Evolutionary conservation across 2,113 vertebrate genomes (phyloP).

Genomic region (Anarrhichthys ocellatus): DNA sequence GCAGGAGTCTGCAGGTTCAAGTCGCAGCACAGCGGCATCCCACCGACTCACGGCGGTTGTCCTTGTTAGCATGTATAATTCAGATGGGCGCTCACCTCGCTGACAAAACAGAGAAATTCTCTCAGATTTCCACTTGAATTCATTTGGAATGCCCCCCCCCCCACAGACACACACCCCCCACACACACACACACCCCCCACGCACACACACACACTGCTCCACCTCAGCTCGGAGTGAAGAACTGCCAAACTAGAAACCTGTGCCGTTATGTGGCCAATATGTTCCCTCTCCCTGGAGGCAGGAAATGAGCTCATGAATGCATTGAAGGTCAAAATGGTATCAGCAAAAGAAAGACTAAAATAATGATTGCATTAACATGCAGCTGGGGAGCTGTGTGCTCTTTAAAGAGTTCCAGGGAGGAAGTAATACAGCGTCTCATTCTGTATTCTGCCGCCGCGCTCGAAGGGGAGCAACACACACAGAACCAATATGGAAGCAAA

Average conservation of each 20-base stretch:
- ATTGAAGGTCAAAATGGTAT: slow-evolving; percentile 75
- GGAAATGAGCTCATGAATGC: slow-evolving; percentile 53
- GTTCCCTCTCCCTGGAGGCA: slow-evolving; percentile 48
- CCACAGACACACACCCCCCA: neutral
- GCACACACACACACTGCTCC: neutral
- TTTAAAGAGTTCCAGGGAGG: slow-evolving; percentile 68
- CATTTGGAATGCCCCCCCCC: slow-evolving; percentile 32
- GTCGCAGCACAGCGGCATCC: slow-evolving; percentile 39
- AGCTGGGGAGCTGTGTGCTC: slow-evolving; percentile 63
- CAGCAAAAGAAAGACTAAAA: slow-evolving; percentile 68
- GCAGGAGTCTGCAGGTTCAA: neutral
- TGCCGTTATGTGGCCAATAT: slow-evolving; percentile 47
- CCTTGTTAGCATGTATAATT: slow-evolving; percentile 69
- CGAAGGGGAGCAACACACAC: slow-evolving; percentile 15
- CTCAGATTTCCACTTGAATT: slow-evolving; percentile 51
- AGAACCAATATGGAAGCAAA: slow-evolving; percentile 50
- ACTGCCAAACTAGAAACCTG: slow-evolving; percentile 33
- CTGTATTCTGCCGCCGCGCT: slow-evolving; percentile 39
- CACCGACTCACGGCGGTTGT: slow-evolving; percentile 4
- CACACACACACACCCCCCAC: too few species aligned
- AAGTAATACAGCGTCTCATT: slow-evolving; percentile 56
- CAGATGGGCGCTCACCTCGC: slow-evolving; percentile 47
- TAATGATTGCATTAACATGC: slow-evolving; percentile 79
- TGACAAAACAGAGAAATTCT: slow-evolving; percentile 58
- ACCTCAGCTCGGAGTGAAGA: slow-evolving; percentile 27